Base-by-base conservation (phyloP, 2,797 vertebrate species). In the Buphagus erythrorhynchus region DNA sequence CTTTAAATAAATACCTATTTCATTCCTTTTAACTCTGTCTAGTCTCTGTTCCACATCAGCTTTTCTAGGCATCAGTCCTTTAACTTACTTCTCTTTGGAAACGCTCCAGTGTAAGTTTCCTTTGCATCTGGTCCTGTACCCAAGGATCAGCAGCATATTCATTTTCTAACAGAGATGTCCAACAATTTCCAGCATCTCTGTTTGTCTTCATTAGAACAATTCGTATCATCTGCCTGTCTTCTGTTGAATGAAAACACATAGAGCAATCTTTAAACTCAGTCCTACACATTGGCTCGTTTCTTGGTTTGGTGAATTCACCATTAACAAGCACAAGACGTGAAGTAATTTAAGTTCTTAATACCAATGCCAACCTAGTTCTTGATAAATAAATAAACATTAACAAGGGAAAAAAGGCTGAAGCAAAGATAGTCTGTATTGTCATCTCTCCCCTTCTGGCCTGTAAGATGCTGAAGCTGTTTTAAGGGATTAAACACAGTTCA, bases 81-180 rank as follows among this genome's bases (percentile, higher is more conserved):
- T 43, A 52, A 98, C 98, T 97, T 93, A 99, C 99, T 98, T 99
- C 99, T 95, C 98, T 99, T 88, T 99, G 99, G 95, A 99, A 99
- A 95, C 99, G 97, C 97, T 99, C 99, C 89, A 99, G 96, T 1
- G 99, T 99, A 35, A 99, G 99, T 76, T 99, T 99, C 89, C 98
- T 99, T 97, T 99, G 99, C 99, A 99, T 99, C 97, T 99, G 99
- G 96, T 99, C 99, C 97, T 99, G 99, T 7, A 99, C 98, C 99
- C 98, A 99, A 15, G 99, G 98, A 48, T 99, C 99, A 5, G 99
- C 99, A 79, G 98, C 97, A 79, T 99, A 99, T 69, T 99, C 98
- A 31, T 99, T 99, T 97, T 99, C 99, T 96, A 99, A 92, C 86
- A 99, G 98, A n/a, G 99, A 99, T 3, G 98, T 97, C 99, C 99